Conservation (phyloP, 2,888 invertebrate species). For the Catocala sponsa region DNA sequence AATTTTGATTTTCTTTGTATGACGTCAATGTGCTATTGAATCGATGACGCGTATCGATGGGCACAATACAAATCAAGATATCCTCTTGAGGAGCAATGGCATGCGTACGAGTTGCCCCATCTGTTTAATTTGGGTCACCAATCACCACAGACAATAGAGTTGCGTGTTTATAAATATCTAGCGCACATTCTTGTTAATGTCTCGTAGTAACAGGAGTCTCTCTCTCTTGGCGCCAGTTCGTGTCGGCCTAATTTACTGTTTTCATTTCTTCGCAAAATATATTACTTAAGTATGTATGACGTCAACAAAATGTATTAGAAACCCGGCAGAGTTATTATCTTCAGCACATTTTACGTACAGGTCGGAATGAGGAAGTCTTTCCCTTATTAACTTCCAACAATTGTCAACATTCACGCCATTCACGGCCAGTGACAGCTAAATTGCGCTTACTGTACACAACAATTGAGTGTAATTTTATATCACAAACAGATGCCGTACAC, state of each 20-base stretch:
- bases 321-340: constrained; percentile 7
- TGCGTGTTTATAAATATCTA: constrained; percentile 60
- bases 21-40: constrained; percentile 52
- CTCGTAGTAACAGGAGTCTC: constrained; percentile 35
- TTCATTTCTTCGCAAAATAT: constrained; percentile 21
- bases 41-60: constrained; percentile 58
- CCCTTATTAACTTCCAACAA: constrained; percentile 12
- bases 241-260: constrained; percentile 32
- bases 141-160: constrained; percentile 66
- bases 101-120: constrained; percentile 46
- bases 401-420: constrained; percentile 22
- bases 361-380: constrained; percentile 16
- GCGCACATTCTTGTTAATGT: constrained; percentile 47
- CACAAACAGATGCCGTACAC: constrained; percentile 22
- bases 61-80: constrained; percentile 50
- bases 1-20: constrained; percentile 36
- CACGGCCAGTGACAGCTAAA: constrained; percentile 17
- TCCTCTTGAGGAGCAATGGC: constrained; percentile 43
- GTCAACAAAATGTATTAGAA: background rate
- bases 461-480: constrained; percentile 29
- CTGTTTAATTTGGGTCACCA: constrained; percentile 61
- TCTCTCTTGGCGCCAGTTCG: constrained; percentile 27
- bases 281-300: background rate
- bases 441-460: constrained; percentile 20
- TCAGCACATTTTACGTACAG: background rate